Evolutionary conservation across 2,113 vertebrate genomes (phyloP).

Genomic region (Pelusios castaneus): DNA sequence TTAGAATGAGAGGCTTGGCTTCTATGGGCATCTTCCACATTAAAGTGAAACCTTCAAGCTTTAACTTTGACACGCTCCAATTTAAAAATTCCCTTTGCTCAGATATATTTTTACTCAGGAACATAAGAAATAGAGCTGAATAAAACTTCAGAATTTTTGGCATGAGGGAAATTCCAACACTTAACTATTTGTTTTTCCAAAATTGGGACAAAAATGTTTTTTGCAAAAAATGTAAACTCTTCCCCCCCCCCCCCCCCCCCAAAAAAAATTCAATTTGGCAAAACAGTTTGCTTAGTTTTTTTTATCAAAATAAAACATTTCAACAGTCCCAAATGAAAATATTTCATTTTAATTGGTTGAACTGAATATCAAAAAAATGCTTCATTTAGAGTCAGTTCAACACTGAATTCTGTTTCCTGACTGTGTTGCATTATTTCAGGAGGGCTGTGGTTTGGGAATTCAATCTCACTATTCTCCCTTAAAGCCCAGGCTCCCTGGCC

Average conservation of each 20-base stretch:
- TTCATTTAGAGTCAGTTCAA: background rate
- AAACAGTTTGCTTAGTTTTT: background rate
- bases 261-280: background rate
- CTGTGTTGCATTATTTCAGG: background rate
- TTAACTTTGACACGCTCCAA: background rate
- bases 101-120: background rate
- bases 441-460: background rate
- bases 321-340: background rate
- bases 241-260: too few species aligned
- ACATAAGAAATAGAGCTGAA: background rate
- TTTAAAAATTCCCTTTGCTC: background rate
- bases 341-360: background rate
- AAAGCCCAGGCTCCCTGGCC: background rate
- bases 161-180: background rate
- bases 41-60: background rate
- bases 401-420: background rate
- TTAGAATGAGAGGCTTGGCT: background rate
- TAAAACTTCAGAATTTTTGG: background rate
- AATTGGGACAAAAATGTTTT: background rate
- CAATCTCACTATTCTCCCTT: background rate
- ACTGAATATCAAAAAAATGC: background rate
- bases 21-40: background rate
- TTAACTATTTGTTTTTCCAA: background rate
- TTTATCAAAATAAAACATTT: background rate
- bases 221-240: background rate